phyloP scores from a whole-genome alignment of 2,113 vertebrate species.

The Baryphthengus martii region DNA sequence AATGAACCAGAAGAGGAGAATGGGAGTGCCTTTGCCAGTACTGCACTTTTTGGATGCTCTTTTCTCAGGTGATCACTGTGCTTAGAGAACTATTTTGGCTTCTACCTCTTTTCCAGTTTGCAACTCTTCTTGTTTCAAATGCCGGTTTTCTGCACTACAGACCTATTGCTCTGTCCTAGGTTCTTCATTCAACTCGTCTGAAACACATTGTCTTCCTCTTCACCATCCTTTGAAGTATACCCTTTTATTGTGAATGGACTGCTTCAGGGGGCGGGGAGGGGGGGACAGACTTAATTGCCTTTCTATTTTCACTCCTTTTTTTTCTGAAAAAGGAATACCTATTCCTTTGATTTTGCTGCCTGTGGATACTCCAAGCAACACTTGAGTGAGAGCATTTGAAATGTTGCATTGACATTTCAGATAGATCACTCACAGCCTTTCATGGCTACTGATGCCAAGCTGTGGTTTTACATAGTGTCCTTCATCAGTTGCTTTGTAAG shows the following conservation, averaged over 20 bases:
- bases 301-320: background rate
- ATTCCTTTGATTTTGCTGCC: slow-evolving; percentile 19
- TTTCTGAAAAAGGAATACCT: background rate
- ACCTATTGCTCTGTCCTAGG: background rate
- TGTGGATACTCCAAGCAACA: background rate
- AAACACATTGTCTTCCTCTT: background rate
- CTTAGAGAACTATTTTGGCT: background rate
- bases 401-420: background rate
- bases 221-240: background rate
- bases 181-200: background rate
- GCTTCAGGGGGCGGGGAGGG: background rate
- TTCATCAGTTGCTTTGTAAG: background rate
- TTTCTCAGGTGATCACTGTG: background rate
- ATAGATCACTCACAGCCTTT: background rate
- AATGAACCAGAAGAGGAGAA: background rate
- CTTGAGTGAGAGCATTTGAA: background rate
- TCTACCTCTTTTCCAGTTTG: background rate
- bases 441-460: background rate
- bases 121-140: background rate
- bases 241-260: background rate
- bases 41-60: background rate
- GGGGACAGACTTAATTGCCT: background rate
- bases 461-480: background rate
- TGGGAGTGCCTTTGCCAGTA: background rate
- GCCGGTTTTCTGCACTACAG: background rate